Conservation (phyloP, 2,113 vertebrate species). For the Cyrtonyx montezumae region DNA sequence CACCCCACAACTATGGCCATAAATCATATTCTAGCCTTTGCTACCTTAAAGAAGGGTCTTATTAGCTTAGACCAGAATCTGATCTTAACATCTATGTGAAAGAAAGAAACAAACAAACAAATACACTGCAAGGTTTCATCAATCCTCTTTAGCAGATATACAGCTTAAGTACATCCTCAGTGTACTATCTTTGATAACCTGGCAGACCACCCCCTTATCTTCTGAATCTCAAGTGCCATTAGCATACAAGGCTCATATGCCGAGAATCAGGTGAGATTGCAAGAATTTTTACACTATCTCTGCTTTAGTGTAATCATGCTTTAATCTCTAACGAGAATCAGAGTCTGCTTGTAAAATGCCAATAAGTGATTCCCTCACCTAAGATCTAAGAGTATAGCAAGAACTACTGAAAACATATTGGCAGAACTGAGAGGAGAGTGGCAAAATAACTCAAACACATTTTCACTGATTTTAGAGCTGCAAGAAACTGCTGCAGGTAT, state of each 20-base stretch:
- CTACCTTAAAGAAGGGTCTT: not conserved
- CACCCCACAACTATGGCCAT: not conserved
- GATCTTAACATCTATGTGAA: not conserved
- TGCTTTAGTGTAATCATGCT: not conserved
- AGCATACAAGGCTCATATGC: not conserved
- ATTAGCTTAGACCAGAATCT: not conserved
- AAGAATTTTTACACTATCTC: not conserved
- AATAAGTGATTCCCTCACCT: not conserved
- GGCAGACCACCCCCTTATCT: not conserved
- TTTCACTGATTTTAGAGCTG: not conserved
- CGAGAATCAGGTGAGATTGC: not conserved
- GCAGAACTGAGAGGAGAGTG: not conserved
- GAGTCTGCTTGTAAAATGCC: not conserved
- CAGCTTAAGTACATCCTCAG: not conserved
- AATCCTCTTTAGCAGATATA: not conserved
- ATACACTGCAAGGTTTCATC: not conserved
- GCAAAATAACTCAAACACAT: not conserved
- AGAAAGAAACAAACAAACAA: not conserved
- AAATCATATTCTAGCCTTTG: not conserved
- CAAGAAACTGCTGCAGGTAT: not conserved
- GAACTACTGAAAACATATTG: not conserved
- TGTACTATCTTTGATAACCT: not conserved
- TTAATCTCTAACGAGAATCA: not conserved
- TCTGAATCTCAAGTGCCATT: not conserved
- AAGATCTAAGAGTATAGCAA: not conserved